Conservation (phyloP, 2,113 vertebrate species). For the Elanus axillaris region DNA sequence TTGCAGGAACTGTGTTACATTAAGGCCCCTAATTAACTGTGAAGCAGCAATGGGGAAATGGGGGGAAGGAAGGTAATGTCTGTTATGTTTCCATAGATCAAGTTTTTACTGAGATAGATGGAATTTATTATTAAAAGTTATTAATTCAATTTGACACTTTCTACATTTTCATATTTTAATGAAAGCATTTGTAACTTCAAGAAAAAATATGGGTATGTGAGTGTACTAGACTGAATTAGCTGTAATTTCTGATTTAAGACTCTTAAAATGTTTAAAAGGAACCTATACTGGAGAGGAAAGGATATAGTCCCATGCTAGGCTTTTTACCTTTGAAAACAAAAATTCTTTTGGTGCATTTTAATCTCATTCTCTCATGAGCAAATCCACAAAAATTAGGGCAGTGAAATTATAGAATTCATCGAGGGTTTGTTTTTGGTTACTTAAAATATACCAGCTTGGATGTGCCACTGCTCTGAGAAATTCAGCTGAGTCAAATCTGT, state of each 20-base stretch:
- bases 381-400: background rate
- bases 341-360: background rate
- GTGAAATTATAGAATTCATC: background rate
- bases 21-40: background rate
- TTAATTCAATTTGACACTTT: constrained; percentile 23
- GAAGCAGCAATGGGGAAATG: background rate
- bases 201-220: background rate
- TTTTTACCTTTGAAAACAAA: background rate
- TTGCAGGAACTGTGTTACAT: background rate
- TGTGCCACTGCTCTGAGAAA: background rate
- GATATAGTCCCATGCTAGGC: background rate
- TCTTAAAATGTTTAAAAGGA: background rate
- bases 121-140: constrained; percentile 37
- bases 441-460: background rate
- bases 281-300: background rate
- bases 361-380: background rate
- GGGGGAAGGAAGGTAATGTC: background rate
- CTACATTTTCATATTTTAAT: constrained; percentile 14
- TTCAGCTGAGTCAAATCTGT: background rate
- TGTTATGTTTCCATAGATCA: background rate
- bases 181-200: background rate
- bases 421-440: background rate
- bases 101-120: constrained; percentile 4
- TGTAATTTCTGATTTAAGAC: background rate
- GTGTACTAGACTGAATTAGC: background rate